Conservation (phyloP, 1,140 invertebrate genomes). For the Apocrypta bakeri region DNA sequence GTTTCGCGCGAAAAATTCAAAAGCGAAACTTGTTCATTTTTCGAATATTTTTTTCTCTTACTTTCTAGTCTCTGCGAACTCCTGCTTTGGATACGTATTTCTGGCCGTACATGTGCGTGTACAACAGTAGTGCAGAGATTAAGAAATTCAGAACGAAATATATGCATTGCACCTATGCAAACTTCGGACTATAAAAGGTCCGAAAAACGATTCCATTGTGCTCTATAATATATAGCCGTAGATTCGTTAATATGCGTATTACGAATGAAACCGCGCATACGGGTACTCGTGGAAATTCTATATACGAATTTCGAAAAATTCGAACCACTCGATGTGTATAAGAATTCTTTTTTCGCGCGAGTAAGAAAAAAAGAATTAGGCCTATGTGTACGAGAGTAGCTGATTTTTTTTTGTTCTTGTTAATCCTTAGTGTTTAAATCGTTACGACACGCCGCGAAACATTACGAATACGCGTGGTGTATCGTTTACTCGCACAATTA, state of each 20-base stretch:
- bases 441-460: background rate
- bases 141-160: background rate
- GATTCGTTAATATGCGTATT: too few relatives aligned
- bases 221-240: too few relatives aligned
- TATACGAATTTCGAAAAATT: too few relatives aligned
- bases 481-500: background rate
- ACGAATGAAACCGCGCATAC: too few relatives aligned
- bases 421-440: too few relatives aligned
- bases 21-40: background rate
- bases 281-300: too few relatives aligned
- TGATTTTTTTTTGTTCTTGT: background rate
- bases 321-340: too few relatives aligned
- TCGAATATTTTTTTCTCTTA: background rate
- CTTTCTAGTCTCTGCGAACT: too few relatives aligned
- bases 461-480: background rate
- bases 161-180: background rate
- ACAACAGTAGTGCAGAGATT: background rate
- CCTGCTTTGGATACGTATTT: too few relatives aligned
- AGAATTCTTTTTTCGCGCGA: too few relatives aligned
- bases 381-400: background rate
- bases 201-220: constrained; percentile 1
- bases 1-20: background rate
- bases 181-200: background rate
- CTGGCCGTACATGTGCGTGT: too few relatives aligned
- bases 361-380: too few relatives aligned